Percentiles rank a stretch among this genome's conserved stretches.
These are phyloP conservation scores for Coregonus sp. DNA, from an alignment of 2,797 vertebrate species.

Conservation along the genomic window DNA sequence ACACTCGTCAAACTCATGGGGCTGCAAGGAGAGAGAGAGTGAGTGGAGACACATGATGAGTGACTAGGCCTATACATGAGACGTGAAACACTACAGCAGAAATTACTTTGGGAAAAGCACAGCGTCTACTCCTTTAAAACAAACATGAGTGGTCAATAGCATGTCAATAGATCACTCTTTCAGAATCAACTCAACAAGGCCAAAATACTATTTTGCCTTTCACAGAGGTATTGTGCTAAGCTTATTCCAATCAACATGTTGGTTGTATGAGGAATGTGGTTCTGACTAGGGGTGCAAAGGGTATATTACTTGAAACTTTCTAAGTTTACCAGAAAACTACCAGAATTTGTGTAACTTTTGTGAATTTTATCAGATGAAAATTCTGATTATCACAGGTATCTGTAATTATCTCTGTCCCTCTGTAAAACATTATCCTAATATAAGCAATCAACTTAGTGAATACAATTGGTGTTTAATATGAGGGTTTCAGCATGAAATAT, in stretches of 20 bases:
- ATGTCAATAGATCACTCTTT: not conserved
- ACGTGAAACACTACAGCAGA: not conserved
- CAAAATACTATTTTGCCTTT: not conserved
- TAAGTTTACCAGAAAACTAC: not conserved
- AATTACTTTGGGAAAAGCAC: not conserved
- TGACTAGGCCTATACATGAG: not conserved
- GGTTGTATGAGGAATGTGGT: slow-evolving; percentile 39
- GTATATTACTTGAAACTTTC: too few species aligned
- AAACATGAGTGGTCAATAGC: not conserved
- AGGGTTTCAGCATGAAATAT: too few species aligned
- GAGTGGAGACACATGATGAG: not conserved
- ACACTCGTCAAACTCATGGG: slow-evolving; percentile 98
- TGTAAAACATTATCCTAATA: too few species aligned
- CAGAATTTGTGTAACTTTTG: slow-evolving; percentile 19
- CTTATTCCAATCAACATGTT: slow-evolving; percentile 28
- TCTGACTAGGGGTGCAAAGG: slow-evolving; percentile 20
- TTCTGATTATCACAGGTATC: too few species aligned
- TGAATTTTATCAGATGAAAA: too few species aligned
- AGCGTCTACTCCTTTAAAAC: not conserved
- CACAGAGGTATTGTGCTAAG: not conserved
- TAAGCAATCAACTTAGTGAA: too few species aligned
- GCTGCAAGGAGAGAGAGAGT: slow-evolving; percentile 69
- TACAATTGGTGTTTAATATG: too few species aligned
- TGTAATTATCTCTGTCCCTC: too few species aligned
- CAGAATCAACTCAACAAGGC: not conserved